Base-by-base conservation (phyloP, 2,113 vertebrate species). In the Pimephales promelas region DNA sequence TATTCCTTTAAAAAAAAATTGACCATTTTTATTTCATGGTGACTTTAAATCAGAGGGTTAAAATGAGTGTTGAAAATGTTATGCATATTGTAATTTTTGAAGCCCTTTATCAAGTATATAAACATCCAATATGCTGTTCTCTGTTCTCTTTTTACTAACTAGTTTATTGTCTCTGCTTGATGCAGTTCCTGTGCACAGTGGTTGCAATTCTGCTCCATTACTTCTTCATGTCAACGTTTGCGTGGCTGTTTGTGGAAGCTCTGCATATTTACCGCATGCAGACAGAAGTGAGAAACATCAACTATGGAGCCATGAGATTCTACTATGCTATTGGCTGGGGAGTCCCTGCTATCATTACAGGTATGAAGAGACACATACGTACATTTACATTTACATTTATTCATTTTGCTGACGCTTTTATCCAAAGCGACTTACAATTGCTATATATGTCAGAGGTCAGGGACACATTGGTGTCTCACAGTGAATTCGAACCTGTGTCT, bases 241-340 rank as follows among this genome's bases (percentile, higher is more conserved):
- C 97, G 24, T 99, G 97, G 98, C 95, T 99, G 88, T 97, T 98
- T 0, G 97, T 99, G 87, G 97, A 98, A 88, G 96, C 96, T 31
- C 96, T 99, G 76, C 98, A 99, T 86, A 95, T 99, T 90, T 99
- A 99, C 93, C 96, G 98, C 79, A 98, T 99, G 96, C 97, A 98
- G 92, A 98, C 96, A 0, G 98, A 99, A 91, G 97, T 94, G 1
- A 95, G 97, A 77, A 99, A 99, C 1, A 92, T 99, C 90, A 98
- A 99, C 93, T 97, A 95, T 0, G 98, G 98, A 0, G 96, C 98
- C 87, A 99, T 99, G 97, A 96, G 97, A 84, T 99, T 99, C 94
- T 99, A 99, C 91, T 98, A 98, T 0, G 96, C 97, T 89, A 97
- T 98, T 2, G 98, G 98, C 90, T 99, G 97, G 97, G 98, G 98